Evolutionary conservation across 1,140 invertebrate genomes (phyloP), one percentile per base, ranked within the genome.

Genomic region (Apis florea): DNA sequence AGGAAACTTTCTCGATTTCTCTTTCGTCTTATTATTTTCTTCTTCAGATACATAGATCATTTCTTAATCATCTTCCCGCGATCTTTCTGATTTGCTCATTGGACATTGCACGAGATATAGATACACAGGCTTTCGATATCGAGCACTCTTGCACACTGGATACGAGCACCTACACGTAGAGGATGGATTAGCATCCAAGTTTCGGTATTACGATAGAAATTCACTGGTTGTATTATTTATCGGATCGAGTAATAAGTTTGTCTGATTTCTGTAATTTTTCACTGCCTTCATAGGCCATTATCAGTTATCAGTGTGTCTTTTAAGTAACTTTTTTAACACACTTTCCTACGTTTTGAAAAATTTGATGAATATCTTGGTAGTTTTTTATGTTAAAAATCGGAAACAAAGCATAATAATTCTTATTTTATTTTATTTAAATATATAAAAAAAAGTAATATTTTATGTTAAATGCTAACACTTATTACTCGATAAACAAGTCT

Each of bases 61-160:
- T 53, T 54, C 8, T 53, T 10, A 4, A 21, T 21, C n/a, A 15
- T n/a, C 69, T 3, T 26, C n/a, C 9, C 53, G 68, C 6, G 69
- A 24, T 58, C 19, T 67, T 24, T 81, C 63, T 6, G n/a, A 51
- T 59, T 26, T 11, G 21, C 24, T 24, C 63, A n/a, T 40, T 40
- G 58, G 12, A 31, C 40, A 21, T 26, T 49, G 24, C 13, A 63
- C 79, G 75, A 63, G 79, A 61, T 19, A 67, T 80, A 12, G 61
- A 31, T 24, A 67, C 40, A 67, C 69, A 26, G 63, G 63, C 72
- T 75, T 67, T 26, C 17, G 63, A 58, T 67, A 67, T 67, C 79
- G 53, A 81, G 79, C 71, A 74, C 79, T 15, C 11, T 63, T 12
- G 70, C 78, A 80, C 78, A 72, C 71, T 24, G n/a, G 47, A 53